Base-by-base conservation (phyloP, 2,113 vertebrate species). In the Galeopterus variegatus region DNA sequence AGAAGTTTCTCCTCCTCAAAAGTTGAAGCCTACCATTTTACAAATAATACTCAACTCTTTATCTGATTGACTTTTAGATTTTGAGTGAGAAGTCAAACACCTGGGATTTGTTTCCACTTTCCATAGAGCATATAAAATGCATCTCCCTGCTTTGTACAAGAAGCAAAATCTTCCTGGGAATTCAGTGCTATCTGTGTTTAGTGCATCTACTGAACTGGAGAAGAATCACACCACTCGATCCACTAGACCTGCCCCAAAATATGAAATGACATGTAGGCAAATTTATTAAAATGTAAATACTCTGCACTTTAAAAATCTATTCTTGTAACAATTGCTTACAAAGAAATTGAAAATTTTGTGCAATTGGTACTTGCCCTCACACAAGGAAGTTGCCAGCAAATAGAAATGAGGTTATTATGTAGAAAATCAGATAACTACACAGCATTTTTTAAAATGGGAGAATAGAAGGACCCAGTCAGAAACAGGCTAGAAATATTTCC, bases 141-240 rank as follows among this genome's bases (percentile, higher is more conserved):
- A 65, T 2, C 1, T 6, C 15, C 31, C 14, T 45, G 2, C 2
- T 28, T 62, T 48, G 4, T 28, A 23, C 41, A 69, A n/a, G 60
- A 26, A 58, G 23, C 56, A 31, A 14, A 8, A n/a, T 1, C 45
- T 50, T 45, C 52, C n/a, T 36, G 17, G 10, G 13, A 52, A 5
- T 0, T n/a, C 36, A 0, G 41, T 19, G 64, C 33, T 10, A 11
- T 69, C 26, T 17, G 2, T 31, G 31, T 8, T 5, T 1, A 64
- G 33, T 12, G 18, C 19, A 26, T 23, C 54, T 77, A 13, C 24
- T 54, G 36, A 28, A 14, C 19, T 8, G 2, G 13, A 69, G 64
- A 23, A 28, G 24, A 64, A 17, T 36, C 52, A 5, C 3, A 24
- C 28, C 41, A 17, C 5, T 7, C 13, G 10, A 8, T 58, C 21